Conservation (phyloP, 1,140 invertebrate genomes). For the Rhyacophila brunnea region DNA sequence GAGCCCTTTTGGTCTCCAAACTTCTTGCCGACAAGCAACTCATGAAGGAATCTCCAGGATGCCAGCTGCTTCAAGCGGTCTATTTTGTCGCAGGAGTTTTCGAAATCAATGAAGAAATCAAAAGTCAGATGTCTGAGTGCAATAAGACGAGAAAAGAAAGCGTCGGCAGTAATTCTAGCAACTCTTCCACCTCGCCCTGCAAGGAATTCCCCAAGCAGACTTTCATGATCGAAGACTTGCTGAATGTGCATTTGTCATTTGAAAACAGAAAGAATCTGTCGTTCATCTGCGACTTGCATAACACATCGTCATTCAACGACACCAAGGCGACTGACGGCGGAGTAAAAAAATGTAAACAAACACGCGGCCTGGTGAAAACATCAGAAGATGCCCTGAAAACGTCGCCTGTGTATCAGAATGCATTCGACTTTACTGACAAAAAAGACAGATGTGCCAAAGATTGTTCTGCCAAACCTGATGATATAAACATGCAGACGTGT, state of each 20-base stretch:
- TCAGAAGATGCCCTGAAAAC: slow-evolving; percentile 14
- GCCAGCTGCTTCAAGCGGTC: slow-evolving; percentile 17
- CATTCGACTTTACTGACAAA: not conserved
- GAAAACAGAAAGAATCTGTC: slow-evolving; percentile 14
- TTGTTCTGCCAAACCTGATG: too few species aligned
- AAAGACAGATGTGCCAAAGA: too few species aligned
- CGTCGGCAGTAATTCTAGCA: not conserved
- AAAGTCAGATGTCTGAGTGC: not conserved
- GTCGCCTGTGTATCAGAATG: slow-evolving; percentile 6
- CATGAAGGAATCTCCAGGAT: slow-evolving; percentile 9
- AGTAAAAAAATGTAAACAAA: slow-evolving; percentile 1
- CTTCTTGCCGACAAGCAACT: slow-evolving; percentile 21
- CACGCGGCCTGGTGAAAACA: not conserved
- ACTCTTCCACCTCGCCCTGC: not conserved
- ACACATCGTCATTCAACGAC: not conserved
- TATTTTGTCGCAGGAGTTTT: slow-evolving; percentile 28
- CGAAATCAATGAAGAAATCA: slow-evolving; percentile 6
- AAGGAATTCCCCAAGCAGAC: not conserved
- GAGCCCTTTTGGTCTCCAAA: slow-evolving; percentile 19
- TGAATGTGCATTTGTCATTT: slow-evolving; percentile 12
- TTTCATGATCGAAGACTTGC: slow-evolving; percentile 7
- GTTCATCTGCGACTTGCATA: slow-evolving; percentile 16
- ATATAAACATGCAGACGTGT: not conserved
- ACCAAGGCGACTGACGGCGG: not conserved
- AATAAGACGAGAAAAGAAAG: not conserved